Conservation (phyloP, 2,888 invertebrate genomes). For the Liodrosophila aerea region DNA sequence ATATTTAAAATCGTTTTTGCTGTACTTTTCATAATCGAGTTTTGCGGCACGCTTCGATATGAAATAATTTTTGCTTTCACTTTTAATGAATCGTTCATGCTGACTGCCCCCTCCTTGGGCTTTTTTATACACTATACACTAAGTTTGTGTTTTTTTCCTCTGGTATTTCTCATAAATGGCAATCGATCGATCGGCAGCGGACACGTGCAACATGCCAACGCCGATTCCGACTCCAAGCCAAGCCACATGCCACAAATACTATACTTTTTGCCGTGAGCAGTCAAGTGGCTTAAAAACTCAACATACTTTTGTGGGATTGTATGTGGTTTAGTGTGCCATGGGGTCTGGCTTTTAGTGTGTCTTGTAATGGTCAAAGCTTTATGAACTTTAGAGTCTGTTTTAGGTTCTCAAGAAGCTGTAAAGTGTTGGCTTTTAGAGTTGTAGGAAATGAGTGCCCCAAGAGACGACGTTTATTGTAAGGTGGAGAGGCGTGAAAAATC, state of each 20-base stretch:
- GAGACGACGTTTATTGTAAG: conserved; percentile 7
- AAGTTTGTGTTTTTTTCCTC: conserved; percentile 22
- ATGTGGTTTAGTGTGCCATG: conserved; percentile 58
- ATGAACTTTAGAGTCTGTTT: conserved; percentile 11
- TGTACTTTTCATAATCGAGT: conserved; percentile 68
- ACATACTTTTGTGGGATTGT: conserved; percentile 14
- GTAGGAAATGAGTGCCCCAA: not conserved
- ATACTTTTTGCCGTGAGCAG: conserved; percentile 35
- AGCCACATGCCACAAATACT: conserved; percentile 64
- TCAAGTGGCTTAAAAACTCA: conserved; percentile 22
- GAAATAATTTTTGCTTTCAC: conserved; percentile 75
- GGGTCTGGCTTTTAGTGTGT: conserved; percentile 13
- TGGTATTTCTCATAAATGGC: conserved; percentile 54
- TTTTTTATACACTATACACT: not conserved
- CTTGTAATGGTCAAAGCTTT: conserved; percentile 21
- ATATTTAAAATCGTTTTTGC: conserved; percentile 52
- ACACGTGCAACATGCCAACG: conserved; percentile 73
- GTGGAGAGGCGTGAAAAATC: conserved; percentile 38
- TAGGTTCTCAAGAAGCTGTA: conserved; percentile 38
- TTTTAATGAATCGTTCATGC: conserved; percentile 66
- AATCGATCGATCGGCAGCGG: conserved; percentile 54
- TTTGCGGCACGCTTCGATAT: conserved; percentile 60
- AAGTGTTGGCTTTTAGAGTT: conserved; percentile 5
- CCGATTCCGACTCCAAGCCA: conserved; percentile 11
- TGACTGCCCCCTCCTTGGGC: not conserved